Evolutionary conservation across 2,888 invertebrate species (phyloP).

Genomic region (Tinea pellionella): DNA sequence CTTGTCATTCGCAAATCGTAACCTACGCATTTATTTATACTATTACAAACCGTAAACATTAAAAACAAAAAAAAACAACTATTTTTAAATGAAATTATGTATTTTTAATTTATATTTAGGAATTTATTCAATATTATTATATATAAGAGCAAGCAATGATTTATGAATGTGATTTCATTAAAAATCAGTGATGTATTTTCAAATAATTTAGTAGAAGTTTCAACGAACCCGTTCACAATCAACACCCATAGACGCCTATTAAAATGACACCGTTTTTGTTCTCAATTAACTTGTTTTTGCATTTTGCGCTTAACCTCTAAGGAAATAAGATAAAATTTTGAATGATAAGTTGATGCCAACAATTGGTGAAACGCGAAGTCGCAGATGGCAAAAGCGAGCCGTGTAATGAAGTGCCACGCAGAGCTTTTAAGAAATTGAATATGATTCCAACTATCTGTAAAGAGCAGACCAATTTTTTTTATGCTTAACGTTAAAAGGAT

Average conservation of each 20-base stretch:
- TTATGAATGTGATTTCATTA: background rate
- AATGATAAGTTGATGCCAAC: constrained; percentile 26
- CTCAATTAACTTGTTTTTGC: background rate
- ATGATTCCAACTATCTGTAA: constrained; percentile 21
- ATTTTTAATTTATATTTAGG: background rate
- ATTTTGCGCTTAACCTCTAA: background rate
- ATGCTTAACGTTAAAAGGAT: too few species aligned
- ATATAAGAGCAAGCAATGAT: background rate
- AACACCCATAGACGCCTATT: background rate
- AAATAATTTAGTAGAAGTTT: background rate
- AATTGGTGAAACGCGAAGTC: constrained; percentile 46
- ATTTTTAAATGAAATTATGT: too few species aligned
- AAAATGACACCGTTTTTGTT: background rate
- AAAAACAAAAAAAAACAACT: too few species aligned
- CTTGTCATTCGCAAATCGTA: too few species aligned
- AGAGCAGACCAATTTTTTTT: too few species aligned
- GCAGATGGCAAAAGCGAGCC: constrained; percentile 33
- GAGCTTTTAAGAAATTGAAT: constrained; percentile 56
- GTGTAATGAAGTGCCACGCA: constrained; percentile 51
- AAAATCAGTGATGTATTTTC: background rate
- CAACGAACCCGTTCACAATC: background rate
- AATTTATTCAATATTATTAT: background rate
- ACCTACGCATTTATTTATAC: too few species aligned
- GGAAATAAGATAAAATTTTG: background rate
- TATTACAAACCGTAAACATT: too few species aligned